phyloP scores from a whole-genome alignment of 2,888 invertebrate genomes.

The Synergus itoensis region DNA sequence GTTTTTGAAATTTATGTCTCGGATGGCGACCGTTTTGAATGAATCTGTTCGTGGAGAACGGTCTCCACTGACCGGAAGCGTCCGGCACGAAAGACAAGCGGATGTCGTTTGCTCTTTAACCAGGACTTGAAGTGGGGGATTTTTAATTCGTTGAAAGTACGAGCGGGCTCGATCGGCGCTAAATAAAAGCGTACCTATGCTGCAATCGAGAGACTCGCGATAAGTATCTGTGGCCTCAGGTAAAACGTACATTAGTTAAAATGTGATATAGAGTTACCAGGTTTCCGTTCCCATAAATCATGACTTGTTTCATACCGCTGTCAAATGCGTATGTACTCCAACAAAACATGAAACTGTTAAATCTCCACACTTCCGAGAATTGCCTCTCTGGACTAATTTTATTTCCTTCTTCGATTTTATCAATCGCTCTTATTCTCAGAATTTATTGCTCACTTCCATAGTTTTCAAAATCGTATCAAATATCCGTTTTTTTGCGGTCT shows the following conservation, averaged over 20 bases:
- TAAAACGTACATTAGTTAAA: conserved; percentile 42
- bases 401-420: conserved; percentile 29
- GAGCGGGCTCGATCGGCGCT: conserved; percentile 42
- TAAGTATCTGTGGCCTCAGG: conserved; percentile 47
- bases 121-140: conserved; percentile 22
- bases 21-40: conserved; percentile 37
- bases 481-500: neutral
- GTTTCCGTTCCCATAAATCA: conserved; percentile 43
- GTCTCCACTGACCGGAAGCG: conserved; percentile 42
- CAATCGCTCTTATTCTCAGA: neutral
- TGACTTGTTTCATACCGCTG: conserved; percentile 36
- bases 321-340: conserved; percentile 21
- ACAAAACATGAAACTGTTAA: conserved; percentile 29
- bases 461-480: neutral
- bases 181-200: conserved; percentile 48
- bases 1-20: conserved; percentile 18
- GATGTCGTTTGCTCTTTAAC: conserved; percentile 49
- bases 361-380: conserved; percentile 25
- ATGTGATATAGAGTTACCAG: conserved; percentile 42
- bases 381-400: conserved; percentile 25
- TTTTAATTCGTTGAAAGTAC: conserved; percentile 49
- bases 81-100: conserved; percentile 45
- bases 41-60: conserved; percentile 40
- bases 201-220: conserved; percentile 45
- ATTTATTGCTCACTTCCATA: conserved; percentile 5